Base-by-base conservation (phyloP, 2,888 invertebrate species). In the Thereva nobilitata region DNA sequence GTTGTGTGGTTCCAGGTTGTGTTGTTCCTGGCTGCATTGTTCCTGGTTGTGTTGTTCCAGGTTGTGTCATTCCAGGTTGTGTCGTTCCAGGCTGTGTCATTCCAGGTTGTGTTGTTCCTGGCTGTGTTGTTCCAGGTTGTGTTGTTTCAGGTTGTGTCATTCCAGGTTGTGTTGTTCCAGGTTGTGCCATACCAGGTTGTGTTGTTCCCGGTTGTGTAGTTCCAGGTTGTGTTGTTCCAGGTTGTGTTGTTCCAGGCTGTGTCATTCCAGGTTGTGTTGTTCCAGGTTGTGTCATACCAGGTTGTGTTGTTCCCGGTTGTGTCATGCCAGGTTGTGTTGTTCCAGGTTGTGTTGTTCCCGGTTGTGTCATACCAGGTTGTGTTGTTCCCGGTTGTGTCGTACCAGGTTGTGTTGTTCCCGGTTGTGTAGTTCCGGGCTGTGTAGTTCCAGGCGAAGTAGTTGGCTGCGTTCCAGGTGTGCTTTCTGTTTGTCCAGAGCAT, bases 121-220 rank as follows among this genome's bases (percentile, higher is more conserved):
- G 40, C 4, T n/a, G 23, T 12, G 42, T 23, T 5, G 34, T 68
- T 67, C 68, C 42, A 10, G 64, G 41, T 37, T 66, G 47, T 53
- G 56, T 53, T 10, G 50, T 42, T 9, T 12, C 61, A 5, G 23
- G 23, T 23, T 23, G 23, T 23, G 23, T 23, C 2, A 2, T 23
- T 23, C 64, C 70, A 1, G 59, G 67, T 3, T 71, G 8, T 12
- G 61, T 50, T 41, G 38, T 38, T 42, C 8, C 9, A 2, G 7
- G 42, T 23, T 23, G 23, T 23, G 23, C 2, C 41, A 7, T 8
- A 8, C 1, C 44, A 5, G 12, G 56, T 42, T 35, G 37, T n/a
- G 67, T 66, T 59, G 76, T 71, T 52, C 74, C 70, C 2, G 23
- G 23, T 23, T 23, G 23, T 23, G 23, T 23, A 2, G 23, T 23